These are phyloP conservation scores for Ischnura elegans DNA, from an alignment of 2,888 invertebrate genomes.

Conservation along the genomic window DNA sequence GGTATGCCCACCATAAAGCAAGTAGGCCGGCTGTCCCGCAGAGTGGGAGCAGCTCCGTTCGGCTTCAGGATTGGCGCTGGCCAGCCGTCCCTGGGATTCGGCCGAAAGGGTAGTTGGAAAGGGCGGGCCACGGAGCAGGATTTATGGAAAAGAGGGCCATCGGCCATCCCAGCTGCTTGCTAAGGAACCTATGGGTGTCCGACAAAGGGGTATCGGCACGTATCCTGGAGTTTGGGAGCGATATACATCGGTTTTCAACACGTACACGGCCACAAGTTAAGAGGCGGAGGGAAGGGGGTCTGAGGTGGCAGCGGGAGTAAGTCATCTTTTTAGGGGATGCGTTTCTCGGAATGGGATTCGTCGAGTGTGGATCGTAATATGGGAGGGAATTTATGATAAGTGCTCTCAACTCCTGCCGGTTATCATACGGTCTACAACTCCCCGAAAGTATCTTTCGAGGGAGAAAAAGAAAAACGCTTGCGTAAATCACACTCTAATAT, in stretches of 20 bases:
- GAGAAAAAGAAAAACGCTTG: conserved; percentile 5
- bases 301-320: conserved; percentile 1
- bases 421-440: conserved; percentile 32
- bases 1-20: neutral
- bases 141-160: conserved; percentile 44
- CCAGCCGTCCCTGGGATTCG: neutral
- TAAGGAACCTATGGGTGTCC: conserved; percentile 64
- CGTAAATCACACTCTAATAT: conserved; percentile 50
- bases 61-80: conserved; percentile 4
- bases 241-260: conserved; percentile 64
- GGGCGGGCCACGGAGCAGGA: neutral
- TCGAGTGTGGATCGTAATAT: conserved; percentile 55
- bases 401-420: conserved; percentile 27
- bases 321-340: conserved; percentile 45
- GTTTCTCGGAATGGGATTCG: conserved; percentile 59
- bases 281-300: neutral
- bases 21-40: neutral
- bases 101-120: neutral
- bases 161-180: conserved; percentile 19
- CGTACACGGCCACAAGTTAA: conserved; percentile 33
- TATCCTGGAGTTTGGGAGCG: conserved; percentile 54
- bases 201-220: conserved; percentile 52
- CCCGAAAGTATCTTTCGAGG: neutral
- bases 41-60: neutral
- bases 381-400: conserved; percentile 33